phyloP scores from a whole-genome alignment of 2,797 vertebrate genomes.

The Stomatorhinus walkeri region DNA sequence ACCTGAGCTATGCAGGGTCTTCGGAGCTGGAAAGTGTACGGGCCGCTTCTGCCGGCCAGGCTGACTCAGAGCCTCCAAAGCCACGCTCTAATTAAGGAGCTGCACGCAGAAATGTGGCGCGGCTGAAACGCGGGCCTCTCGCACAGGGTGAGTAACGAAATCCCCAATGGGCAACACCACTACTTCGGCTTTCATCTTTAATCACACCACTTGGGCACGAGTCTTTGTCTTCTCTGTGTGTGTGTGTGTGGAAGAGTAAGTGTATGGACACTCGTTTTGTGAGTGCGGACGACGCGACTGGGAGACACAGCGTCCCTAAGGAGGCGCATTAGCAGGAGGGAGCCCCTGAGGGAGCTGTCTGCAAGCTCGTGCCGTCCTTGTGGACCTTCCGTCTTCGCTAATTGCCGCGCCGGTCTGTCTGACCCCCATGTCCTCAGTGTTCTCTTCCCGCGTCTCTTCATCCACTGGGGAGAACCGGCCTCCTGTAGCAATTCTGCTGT shows the following conservation, averaged over 20 bases:
- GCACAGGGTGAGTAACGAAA: conserved; percentile 36
- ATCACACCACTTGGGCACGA: neutral
- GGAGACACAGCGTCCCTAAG: neutral
- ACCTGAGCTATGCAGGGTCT: neutral
- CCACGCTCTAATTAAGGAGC: conserved; percentile 48
- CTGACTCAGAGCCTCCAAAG: conserved; percentile 29
- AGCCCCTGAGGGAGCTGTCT: neutral
- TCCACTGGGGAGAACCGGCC: neutral
- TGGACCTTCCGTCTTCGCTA: neutral
- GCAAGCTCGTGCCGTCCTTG: neutral
- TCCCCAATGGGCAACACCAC: conserved; percentile 45
- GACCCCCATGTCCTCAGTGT: neutral
- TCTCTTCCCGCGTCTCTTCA: neutral
- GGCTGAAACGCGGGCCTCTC: neutral
- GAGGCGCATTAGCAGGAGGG: neutral
- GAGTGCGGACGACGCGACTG: neutral
- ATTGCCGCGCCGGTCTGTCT: neutral
- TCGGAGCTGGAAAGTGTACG: neutral
- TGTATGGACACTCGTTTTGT: neutral
- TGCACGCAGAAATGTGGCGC: conserved; percentile 34
- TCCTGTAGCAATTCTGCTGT: neutral
- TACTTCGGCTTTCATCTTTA: conserved; percentile 3
- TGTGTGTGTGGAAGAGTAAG: neutral
- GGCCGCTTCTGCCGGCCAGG: neutral
- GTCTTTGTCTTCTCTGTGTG: neutral